A percentile compares a stretch with the other conserved stretches of the same genome.
These are phyloP conservation scores for Macrophya alboannulata DNA, from an alignment of 2,888 invertebrate species.

Conservation along the genomic window DNA sequence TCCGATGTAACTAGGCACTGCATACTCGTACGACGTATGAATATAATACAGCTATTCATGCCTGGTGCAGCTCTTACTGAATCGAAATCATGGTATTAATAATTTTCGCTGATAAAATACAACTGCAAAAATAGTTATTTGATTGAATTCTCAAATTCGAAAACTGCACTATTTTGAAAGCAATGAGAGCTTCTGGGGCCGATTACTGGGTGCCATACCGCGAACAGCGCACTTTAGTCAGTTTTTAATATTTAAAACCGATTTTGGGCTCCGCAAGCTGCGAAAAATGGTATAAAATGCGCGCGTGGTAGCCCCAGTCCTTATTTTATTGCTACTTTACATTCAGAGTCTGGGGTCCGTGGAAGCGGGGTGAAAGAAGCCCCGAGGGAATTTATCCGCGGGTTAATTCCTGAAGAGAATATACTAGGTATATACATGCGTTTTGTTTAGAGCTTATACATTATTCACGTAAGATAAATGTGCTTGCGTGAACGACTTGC, in stretches of 20 bases:
- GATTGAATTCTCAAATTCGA: not conserved
- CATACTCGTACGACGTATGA: not conserved
- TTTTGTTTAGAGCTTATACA: constrained; percentile 38
- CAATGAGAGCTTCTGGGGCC: not conserved
- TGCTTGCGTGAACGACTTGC: not conserved
- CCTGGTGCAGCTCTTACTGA: not conserved
- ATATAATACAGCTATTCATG: constrained; percentile 8
- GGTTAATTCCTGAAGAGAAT: constrained; percentile 46
- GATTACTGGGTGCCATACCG: not conserved
- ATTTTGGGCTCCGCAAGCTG: constrained; percentile 24
- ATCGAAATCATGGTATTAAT: not conserved
- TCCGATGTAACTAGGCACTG: not conserved
- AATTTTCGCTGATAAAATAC: not conserved
- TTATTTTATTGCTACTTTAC: constrained; percentile 54
- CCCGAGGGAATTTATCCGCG: constrained; percentile 46
- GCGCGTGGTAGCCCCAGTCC: not conserved
- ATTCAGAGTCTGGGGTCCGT: constrained; percentile 36
- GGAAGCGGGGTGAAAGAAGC: constrained; percentile 31
- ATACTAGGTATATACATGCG: constrained; percentile 20
- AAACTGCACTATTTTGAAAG: not conserved
- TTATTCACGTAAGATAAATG: constrained; percentile 50
- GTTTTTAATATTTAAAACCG: constrained; percentile 52
- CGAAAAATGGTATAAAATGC: constrained; percentile 41
- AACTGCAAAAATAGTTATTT: not conserved
- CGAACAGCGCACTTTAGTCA: constrained; percentile 31